Evolutionary conservation across 2,888 invertebrate genomes (phyloP), one percentile per base, ranked within the genome.

Genomic region (Chymomyza amoena): DNA sequence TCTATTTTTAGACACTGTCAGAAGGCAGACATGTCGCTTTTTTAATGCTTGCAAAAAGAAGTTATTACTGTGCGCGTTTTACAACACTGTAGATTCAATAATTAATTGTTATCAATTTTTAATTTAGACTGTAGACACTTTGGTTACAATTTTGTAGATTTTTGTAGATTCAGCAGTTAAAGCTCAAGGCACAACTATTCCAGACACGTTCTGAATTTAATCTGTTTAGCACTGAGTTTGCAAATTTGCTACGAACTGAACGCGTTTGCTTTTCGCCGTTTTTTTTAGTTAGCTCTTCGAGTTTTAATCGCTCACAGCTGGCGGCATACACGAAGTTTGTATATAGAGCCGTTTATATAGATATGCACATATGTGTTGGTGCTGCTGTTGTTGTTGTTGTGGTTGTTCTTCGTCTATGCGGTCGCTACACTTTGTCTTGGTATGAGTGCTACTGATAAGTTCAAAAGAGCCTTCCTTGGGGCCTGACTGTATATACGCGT

Each of bases 171-270:
- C n/a, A 32, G n/a, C 56, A 52, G 6, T 13, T 25, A 13, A 32
- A 16, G 54, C 32, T 32, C 7, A 20, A 45, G 20, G 15, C 84
- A 81, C 76, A 79, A 84, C 86, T 86, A 81, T 76, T 79, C 81
- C 78, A 73, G 70, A 70, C 79, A 80, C 74, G 74, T 73, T 83
- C 73, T 77, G 61, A 73, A 68, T 78, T 73, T 70, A 79, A 64
- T 84, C 84, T 84, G 85, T 74, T 72, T 74, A 60, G 66, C 68
- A 67, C 71, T 68, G 73, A 73, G 72, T 77, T 79, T 81, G 68
- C 72, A 75, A 86, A 84, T 70, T 69, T 71, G 69, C 81, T 66
- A 72, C 73, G 67, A 73, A 81, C 77, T 25, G 18, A 45, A n/a
- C 18, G 15, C 54, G 70, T 64, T 69, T 51, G 66, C 28, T 70